Percentiles rank a stretch among this genome's conserved stretches.
Conservation (phyloP, 2,888 invertebrate species). For the Thereva nobilitata region DNA sequence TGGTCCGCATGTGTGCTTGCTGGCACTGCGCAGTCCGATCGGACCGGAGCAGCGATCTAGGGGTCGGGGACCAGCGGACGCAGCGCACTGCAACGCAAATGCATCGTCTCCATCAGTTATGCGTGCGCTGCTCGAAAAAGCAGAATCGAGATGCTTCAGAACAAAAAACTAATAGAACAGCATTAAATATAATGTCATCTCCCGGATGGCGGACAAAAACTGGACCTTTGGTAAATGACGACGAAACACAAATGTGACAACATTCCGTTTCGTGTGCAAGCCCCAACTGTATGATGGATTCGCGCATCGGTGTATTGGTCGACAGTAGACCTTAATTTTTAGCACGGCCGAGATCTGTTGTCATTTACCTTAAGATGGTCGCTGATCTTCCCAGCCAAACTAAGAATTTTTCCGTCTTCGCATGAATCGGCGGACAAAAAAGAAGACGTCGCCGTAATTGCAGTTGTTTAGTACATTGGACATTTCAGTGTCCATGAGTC, state of each 20-base stretch:
- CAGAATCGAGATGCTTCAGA: slow-evolving; percentile 35
- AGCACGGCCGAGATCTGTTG: slow-evolving; percentile 33
- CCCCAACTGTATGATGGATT: background rate
- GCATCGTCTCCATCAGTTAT: slow-evolving; percentile 35
- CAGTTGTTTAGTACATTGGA: slow-evolving; percentile 36
- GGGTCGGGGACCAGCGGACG: too few species aligned
- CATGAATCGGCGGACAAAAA: slow-evolving; percentile 25
- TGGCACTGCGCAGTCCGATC: background rate
- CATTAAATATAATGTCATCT: slow-evolving; percentile 46
- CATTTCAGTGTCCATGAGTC: slow-evolving; percentile 31
- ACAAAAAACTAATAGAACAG: slow-evolving; percentile 46
- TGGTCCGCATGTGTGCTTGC: slow-evolving; percentile 18
- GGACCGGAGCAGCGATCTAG: background rate
- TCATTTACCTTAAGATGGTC: slow-evolving; percentile 6
- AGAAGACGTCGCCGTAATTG: slow-evolving; percentile 31
- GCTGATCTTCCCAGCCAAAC: slow-evolving; percentile 28
- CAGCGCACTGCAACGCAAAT: too few species aligned
- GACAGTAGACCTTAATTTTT: slow-evolving; percentile 29
- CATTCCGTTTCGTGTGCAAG: slow-evolving; percentile 44
- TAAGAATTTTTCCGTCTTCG: slow-evolving; percentile 29
- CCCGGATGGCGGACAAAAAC: slow-evolving; percentile 45
- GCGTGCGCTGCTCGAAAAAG: slow-evolving; percentile 33
- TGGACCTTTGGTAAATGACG: slow-evolving; percentile 45
- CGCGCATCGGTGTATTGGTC: background rate
- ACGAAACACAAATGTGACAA: slow-evolving; percentile 46